These are phyloP conservation scores for Zaprionus inermis DNA, from an alignment of 1,140 invertebrate species.

Conservation along the genomic window DNA sequence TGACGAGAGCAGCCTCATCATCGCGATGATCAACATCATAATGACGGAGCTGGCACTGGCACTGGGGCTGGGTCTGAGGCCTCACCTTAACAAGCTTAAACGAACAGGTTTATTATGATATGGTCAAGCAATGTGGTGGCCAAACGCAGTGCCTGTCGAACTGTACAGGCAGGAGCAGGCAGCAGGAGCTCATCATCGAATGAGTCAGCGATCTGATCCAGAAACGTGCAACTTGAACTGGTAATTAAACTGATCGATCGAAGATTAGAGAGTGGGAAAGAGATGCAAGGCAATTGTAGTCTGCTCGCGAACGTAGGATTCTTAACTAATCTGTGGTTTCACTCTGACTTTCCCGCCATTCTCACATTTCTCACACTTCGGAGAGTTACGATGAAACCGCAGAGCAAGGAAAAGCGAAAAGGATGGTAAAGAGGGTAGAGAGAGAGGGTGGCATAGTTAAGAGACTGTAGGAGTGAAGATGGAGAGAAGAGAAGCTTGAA, in stretches of 20 bases:
- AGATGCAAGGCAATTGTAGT: background rate
- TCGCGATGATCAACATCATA: constrained; percentile 19
- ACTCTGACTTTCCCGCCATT: background rate
- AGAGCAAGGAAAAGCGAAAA: background rate
- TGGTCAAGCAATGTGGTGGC: constrained; percentile 27
- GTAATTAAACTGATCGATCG: constrained; percentile 33
- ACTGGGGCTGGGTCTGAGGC: constrained; percentile 41
- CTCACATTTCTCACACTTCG: constrained; percentile 26
- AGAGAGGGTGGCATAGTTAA: background rate
- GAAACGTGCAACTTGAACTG: constrained; percentile 27
- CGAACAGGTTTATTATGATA: constrained; percentile 81
- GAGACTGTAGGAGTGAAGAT: background rate
- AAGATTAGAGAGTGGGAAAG: constrained; percentile 3
- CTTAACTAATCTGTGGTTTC: background rate
- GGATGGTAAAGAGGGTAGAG: background rate
- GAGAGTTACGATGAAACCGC: background rate
- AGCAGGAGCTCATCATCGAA: background rate
- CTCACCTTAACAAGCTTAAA: constrained; percentile 72
- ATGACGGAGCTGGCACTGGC: constrained; percentile 17
- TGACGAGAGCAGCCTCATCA: constrained; percentile 41
- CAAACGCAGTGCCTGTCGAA: constrained; percentile 31
- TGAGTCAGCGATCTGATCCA: constrained; percentile 12
- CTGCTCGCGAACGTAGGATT: background rate
- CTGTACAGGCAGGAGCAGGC: constrained; percentile 20
- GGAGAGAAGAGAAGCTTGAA: too few species aligned